phyloP scores from a whole-genome alignment of 2,888 invertebrate genomes.

The Apodemia duryi region DNA sequence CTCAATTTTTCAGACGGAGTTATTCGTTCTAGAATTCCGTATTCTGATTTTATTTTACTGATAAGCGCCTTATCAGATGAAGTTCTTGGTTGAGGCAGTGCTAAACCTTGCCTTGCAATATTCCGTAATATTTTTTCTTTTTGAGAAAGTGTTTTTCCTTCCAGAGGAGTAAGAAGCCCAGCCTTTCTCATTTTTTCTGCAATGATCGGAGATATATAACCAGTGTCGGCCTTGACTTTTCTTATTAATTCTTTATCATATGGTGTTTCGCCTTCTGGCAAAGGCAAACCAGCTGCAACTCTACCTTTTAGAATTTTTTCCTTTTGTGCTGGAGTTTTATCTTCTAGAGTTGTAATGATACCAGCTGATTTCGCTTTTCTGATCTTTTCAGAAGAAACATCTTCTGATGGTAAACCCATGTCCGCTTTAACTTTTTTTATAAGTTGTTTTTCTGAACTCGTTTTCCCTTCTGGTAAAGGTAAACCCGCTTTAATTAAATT shows the following conservation, averaged over 20 bases:
- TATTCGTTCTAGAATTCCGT: slow-evolving; percentile 6
- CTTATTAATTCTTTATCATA: slow-evolving; percentile 34
- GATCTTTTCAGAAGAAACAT: slow-evolving; percentile 29
- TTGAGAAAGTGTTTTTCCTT: neutral
- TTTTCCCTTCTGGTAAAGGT: slow-evolving; percentile 40
- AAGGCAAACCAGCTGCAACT: slow-evolving; percentile 34
- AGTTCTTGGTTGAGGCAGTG: neutral
- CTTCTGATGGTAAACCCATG: slow-evolving; percentile 38
- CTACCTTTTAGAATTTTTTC: slow-evolving; percentile 36
- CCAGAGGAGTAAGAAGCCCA: neutral
- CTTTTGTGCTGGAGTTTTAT: slow-evolving; percentile 35
- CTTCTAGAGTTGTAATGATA: slow-evolving; percentile 33
- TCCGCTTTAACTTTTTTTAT: slow-evolving; percentile 39
- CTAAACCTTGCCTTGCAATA: slow-evolving; percentile 7
- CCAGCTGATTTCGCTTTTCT: slow-evolving; percentile 32
- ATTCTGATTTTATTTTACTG: neutral
- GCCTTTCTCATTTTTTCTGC: slow-evolving; percentile 3
- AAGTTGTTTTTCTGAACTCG: slow-evolving; percentile 40
- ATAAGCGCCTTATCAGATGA: neutral
- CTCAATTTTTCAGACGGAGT: slow-evolving; percentile 30
- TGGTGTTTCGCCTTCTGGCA: slow-evolving; percentile 36
- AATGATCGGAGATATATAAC: slow-evolving; percentile 34
- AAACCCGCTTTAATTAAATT: slow-evolving; percentile 37
- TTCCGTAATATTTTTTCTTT: slow-evolving; percentile 8
- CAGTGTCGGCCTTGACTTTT: slow-evolving; percentile 34